Evolutionary conservation across 2,888 invertebrate genomes (phyloP).

Genomic region (Thera obeliscata): DNA sequence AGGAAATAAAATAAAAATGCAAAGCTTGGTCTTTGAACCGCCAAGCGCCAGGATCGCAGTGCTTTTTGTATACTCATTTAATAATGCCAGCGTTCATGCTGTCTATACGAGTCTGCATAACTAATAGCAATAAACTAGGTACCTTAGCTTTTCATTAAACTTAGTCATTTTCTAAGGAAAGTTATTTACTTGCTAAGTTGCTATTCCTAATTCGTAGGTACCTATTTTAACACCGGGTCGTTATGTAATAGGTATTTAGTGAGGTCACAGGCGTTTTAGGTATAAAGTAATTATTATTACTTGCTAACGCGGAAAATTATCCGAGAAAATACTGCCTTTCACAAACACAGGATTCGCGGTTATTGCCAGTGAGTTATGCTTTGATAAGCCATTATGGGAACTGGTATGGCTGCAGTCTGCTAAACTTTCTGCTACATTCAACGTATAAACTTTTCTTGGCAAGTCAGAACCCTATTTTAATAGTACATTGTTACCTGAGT

Average conservation of each 20-base stretch:
- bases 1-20: slow-evolving; percentile 22
- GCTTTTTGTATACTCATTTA: slow-evolving; percentile 29
- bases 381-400: slow-evolving; percentile 27
- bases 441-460: slow-evolving; percentile 17
- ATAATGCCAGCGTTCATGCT: slow-evolving; percentile 17
- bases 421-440: slow-evolving; percentile 23
- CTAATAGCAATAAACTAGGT: slow-evolving; percentile 8
- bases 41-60: slow-evolving; percentile 20
- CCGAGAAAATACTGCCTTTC: slow-evolving; percentile 16
- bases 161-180: background rate
- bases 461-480: slow-evolving; percentile 13
- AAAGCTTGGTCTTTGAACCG: slow-evolving; percentile 29
- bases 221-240: too few relatives aligned
- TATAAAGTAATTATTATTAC: slow-evolving; percentile 8
- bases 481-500: too few relatives aligned
- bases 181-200: background rate
- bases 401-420: slow-evolving; percentile 19
- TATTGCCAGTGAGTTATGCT: slow-evolving; percentile 25
- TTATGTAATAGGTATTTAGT: too few relatives aligned
- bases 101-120: slow-evolving; percentile 17
- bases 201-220: too few relatives aligned
- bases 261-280: background rate
- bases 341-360: slow-evolving; percentile 13
- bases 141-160: slow-evolving; percentile 9
- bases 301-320: slow-evolving; percentile 4